A percentile compares a stretch with the other conserved stretches of the same genome.
These are phyloP conservation scores for Chelidonichthys spinosus DNA, from an alignment of 2,797 vertebrate genomes.

Conservation along the genomic window DNA sequence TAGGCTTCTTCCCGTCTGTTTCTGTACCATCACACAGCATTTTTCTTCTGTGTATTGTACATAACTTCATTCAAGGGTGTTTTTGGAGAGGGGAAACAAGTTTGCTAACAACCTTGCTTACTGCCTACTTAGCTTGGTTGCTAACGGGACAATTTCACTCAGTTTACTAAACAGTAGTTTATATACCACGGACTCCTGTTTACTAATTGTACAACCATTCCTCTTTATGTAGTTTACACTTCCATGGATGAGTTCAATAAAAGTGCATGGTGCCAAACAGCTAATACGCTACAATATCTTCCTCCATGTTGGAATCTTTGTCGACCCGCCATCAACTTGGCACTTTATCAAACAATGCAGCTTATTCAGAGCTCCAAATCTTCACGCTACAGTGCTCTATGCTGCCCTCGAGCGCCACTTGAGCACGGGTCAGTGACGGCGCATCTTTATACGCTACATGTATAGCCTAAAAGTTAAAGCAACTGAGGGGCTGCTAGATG, in stretches of 20 bases:
- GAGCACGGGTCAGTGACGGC: too few relatives aligned
- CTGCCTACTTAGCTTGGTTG: background rate
- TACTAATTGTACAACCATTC: background rate
- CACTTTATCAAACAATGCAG: too few relatives aligned
- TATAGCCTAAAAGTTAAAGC: too few relatives aligned
- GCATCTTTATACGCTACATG: too few relatives aligned
- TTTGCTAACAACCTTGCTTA: background rate
- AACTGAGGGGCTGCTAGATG: too few relatives aligned
- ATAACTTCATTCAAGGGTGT: background rate
- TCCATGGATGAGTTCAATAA: background rate
- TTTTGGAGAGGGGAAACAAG: background rate
- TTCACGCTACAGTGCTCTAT: too few relatives aligned
- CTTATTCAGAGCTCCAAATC: too few relatives aligned
- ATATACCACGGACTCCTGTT: background rate
- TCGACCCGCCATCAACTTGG: too few relatives aligned
- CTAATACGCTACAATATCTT: background rate
- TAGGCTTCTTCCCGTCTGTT: background rate
- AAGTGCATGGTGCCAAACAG: background rate
- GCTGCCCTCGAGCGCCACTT: too few relatives aligned
- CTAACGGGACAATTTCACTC: background rate
- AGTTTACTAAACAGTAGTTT: background rate
- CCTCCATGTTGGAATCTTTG: background rate
- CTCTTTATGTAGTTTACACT: background rate
- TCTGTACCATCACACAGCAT: background rate
- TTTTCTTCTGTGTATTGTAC: background rate